Conservation (phyloP, 2,888 invertebrate species). For the Dryocosmus kuriphilus region DNA sequence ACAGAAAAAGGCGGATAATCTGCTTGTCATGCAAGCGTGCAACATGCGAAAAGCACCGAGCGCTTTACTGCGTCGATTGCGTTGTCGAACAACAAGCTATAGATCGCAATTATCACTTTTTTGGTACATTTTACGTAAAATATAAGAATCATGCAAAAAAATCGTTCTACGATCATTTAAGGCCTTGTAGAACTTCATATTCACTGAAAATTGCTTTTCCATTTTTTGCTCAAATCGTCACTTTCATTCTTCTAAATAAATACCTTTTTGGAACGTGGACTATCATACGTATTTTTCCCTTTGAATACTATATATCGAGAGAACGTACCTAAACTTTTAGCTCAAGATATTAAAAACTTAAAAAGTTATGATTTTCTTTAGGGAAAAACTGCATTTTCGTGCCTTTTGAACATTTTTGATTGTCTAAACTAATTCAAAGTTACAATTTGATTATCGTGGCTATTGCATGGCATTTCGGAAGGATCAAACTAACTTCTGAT, state of each 20-base stretch:
- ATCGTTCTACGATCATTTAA: too few species aligned
- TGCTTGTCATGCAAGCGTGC: not conserved
- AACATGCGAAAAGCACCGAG: not conserved
- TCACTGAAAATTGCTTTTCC: constrained; percentile 3
- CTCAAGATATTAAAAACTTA: too few species aligned
- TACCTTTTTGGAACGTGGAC: not conserved
- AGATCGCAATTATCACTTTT: not conserved
- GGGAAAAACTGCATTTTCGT: not conserved
- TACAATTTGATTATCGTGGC: not conserved
- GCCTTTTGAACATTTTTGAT: not conserved
- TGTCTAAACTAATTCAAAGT: not conserved
- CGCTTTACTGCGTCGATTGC: not conserved
- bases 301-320: too few species aligned
- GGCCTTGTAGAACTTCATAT: not conserved
- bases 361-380: not conserved
- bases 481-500: too few species aligned
- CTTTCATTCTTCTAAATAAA: not conserved
- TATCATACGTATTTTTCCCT: too few species aligned
- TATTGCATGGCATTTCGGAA: too few species aligned
- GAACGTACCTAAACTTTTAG: too few species aligned
- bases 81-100: not conserved
- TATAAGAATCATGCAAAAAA: not conserved
- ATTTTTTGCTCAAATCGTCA: not conserved
- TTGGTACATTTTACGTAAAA: not conserved
- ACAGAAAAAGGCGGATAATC: constrained; percentile 1